Percentiles rank a stretch among this genome's conserved stretches.
Evolutionary conservation across 2,888 invertebrate species (phyloP).

Genomic region (Chamaedrilus cognettii): DNA sequence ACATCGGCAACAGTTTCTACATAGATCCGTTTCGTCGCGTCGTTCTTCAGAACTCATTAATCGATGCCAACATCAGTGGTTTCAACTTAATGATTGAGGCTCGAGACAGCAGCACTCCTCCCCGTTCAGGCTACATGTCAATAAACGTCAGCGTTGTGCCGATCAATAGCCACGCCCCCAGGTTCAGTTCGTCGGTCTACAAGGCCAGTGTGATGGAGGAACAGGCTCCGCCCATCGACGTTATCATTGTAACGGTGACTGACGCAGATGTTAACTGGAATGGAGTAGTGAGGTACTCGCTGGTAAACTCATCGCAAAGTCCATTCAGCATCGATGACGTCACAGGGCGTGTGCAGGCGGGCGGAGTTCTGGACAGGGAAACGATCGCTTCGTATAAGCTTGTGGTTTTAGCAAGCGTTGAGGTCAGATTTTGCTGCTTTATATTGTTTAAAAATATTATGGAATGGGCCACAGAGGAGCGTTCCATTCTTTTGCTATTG

Average conservation of each 20-base stretch:
- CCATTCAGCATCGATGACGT: background rate
- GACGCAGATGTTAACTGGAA: conserved; percentile 32
- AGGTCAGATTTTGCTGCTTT: too few relatives aligned
- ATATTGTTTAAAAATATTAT: too few relatives aligned
- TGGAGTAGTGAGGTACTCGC: conserved; percentile 27
- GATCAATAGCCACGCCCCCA: conserved; percentile 69
- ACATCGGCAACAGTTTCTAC: conserved; percentile 83
- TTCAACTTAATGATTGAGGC: conserved; percentile 95
- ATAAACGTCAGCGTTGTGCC: conserved; percentile 58
- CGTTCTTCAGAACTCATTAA: conserved; percentile 71
- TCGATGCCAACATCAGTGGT: too few relatives aligned
- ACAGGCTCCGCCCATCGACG: conserved; percentile 13
- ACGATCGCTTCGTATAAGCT: conserved; percentile 86
- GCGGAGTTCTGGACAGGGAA: conserved; percentile 76
- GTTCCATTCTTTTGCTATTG: too few relatives aligned
- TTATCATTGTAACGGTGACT: conserved; percentile 28
- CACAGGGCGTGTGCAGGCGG: conserved; percentile 25
- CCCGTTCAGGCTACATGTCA: conserved; percentile 18
- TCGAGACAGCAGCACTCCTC: conserved; percentile 21
- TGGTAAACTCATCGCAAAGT: conserved; percentile 2
- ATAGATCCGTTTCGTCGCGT: conserved; percentile 80
- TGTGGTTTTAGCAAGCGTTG: conserved; percentile 79
- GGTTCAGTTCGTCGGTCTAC: conserved; percentile 75
- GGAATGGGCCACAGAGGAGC: too few relatives aligned
- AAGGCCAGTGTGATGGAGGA: conserved; percentile 71